A percentile compares a stretch with the other conserved stretches of the same genome.
These are phyloP conservation scores for Telenomus remus DNA, from an alignment of 1,140 invertebrate species.

Conservation along the genomic window DNA sequence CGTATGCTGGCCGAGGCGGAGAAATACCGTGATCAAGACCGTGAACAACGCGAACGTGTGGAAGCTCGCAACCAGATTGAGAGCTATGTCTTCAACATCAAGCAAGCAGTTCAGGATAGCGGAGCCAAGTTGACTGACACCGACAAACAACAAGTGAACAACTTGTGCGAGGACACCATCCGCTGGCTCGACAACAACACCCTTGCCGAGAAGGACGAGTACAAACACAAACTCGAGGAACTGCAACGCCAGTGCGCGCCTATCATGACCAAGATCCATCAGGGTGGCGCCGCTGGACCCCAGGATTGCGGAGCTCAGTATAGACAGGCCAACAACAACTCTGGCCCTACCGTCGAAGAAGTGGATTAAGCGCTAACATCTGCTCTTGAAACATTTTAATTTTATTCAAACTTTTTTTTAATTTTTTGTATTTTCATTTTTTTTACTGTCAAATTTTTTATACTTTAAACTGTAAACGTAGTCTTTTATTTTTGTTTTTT, in stretches of 20 bases:
- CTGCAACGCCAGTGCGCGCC: slow-evolving; percentile 83
- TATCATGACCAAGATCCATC: slow-evolving; percentile 86
- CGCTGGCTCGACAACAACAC: slow-evolving; percentile 80
- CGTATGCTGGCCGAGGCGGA: slow-evolving; percentile 84
- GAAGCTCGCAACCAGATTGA: slow-evolving; percentile 82
- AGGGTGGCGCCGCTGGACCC: slow-evolving; percentile 67
- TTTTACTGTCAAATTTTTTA: background rate
- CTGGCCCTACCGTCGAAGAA: slow-evolving; percentile 79
- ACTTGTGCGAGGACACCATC: slow-evolving; percentile 72
- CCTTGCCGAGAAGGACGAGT: slow-evolving; percentile 85
- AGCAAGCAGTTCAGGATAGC: slow-evolving; percentile 74
- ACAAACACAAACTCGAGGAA: slow-evolving; percentile 84
- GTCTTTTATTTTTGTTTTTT: background rate
- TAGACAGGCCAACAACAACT: slow-evolving; percentile 41
- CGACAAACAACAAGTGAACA: slow-evolving; percentile 64
- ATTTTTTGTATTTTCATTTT: slow-evolving; percentile 5
- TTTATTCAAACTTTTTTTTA: background rate
- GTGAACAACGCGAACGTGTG: slow-evolving; percentile 77
- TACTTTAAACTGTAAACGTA: background rate
- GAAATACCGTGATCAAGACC: slow-evolving; percentile 78
- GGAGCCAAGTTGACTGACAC: slow-evolving; percentile 63
- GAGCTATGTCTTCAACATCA: slow-evolving; percentile 83
- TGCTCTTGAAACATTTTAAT: background rate
- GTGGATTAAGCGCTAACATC: slow-evolving; percentile 76
- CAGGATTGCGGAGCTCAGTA: slow-evolving; percentile 54